These are phyloP conservation scores for Bergia puertoricense DNA, from an alignment of 92 coral and sea anemone species.

Conservation along the genomic window DNA sequence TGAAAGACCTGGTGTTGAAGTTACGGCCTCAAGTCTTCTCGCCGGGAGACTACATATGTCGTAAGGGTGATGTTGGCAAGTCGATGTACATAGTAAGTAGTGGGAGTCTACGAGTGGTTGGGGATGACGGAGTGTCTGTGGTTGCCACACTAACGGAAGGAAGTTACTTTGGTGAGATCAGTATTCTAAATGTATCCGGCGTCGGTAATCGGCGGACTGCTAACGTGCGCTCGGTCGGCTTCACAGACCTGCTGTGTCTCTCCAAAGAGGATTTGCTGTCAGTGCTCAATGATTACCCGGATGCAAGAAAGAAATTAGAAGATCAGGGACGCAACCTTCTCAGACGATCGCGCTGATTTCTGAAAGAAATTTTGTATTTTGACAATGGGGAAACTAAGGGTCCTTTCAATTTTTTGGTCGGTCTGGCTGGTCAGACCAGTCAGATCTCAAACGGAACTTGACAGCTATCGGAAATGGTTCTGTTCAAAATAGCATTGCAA, in stretches of 20 bases:
- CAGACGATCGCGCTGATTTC: conserved; percentile 45
- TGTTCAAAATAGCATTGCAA: too few species aligned
- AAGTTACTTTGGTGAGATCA: conserved; percentile 88
- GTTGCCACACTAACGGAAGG: conserved; percentile 82
- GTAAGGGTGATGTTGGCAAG: conserved; percentile 86
- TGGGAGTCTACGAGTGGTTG: conserved; percentile 80
- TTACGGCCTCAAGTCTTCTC: conserved; percentile 79
- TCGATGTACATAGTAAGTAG: conserved; percentile 87
- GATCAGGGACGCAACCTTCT: conserved; percentile 64
- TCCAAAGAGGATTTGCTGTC: conserved; percentile 78
- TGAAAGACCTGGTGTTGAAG: conserved; percentile 76
- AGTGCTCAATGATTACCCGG: conserved; percentile 77
- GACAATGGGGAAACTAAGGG: neutral
- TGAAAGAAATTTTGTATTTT: neutral
- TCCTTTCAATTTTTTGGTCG: too few species aligned
- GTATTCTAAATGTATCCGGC: conserved; percentile 74
- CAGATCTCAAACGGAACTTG: too few species aligned
- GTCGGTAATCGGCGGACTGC: conserved; percentile 87
- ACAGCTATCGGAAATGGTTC: too few species aligned
- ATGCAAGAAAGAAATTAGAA: conserved; percentile 78
- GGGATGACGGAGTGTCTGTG: conserved; percentile 64
- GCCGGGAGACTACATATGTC: conserved; percentile 84
- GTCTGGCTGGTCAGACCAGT: too few species aligned
- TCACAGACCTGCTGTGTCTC: conserved; percentile 76
- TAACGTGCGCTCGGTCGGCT: conserved; percentile 80